Base-by-base conservation (phyloP, 1,140 invertebrate species). In the Drosophila truncata region DNA sequence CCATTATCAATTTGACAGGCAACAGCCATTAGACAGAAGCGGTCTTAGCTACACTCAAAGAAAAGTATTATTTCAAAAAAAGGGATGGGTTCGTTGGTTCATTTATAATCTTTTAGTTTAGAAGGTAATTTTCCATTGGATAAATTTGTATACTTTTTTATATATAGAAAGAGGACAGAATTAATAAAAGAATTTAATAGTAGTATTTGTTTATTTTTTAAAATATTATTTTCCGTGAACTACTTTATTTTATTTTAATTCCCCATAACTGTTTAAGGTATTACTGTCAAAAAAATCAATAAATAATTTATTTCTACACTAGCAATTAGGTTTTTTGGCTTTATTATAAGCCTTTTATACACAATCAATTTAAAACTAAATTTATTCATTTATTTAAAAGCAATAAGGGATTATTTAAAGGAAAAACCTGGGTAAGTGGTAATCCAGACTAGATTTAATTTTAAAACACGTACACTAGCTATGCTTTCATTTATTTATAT, bases 1-100 rank as follows among this genome's bases (percentile, higher is more conserved):
- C 58, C 61, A 82, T 82, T 82, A 78, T 78, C 69, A 78, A 63
- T 78, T 80, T 70, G 80, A 80, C 76, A 76, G 70, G 65, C 69
- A 58, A 50, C 57, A 41, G 42, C 59, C 67, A 60, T 71, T 78
- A 78, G 65, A 78, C 87, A 84, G 82, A 78, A 78, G 72, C 76
- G 67, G 62, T 31, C 20, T 62, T 13, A 14, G 49, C 37, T 61
- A 69, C 61, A 74, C 72, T 33, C 4, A 3, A 1, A 47, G 20
- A 81, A 57, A 50, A 31, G 1, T 8, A 2, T 31, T 18, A 27
- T 14, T 14, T 18, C 3, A 6, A 18, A 50, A 50, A 4, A 6
- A 11, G 2, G 9, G 6, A 50, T 31, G 16, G 23, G 1, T 31
- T 13, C 0, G 2, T 27, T n/a, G 8, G 13, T 23, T 3, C 5